Evolutionary conservation across 1,140 invertebrate genomes (phyloP), one percentile per base, ranked within the genome.

Genomic region (Drosophila ogumai): DNA sequence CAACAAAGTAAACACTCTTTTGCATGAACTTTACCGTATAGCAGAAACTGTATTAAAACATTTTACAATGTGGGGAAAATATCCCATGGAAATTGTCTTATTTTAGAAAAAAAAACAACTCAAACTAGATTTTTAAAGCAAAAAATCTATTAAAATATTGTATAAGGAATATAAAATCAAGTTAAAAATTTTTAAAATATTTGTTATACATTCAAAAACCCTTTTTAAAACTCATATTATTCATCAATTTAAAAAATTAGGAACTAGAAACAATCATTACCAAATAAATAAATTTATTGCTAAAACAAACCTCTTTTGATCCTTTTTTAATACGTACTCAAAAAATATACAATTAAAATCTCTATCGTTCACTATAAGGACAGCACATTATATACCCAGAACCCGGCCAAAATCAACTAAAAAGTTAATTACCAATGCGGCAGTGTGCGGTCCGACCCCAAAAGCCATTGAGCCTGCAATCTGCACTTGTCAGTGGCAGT

Each of bases 361-460:
- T 22, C 5, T 28, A 5, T 28, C 4, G 25, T 58, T 38, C 54
- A 41, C 19, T 10, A 15, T 38, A 54, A 0, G n/a, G 25, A 40
- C 25, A 22, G 6, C 1, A 58, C 8, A 61, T 34, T 4, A 13
- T 55, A 15, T n/a, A 58, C 28, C 17, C 15, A 25, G 34, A 38
- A 32, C 60, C 34, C 19, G 22, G 17, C 25, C 43, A 40, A 75
- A 69, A 75, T 19, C 63, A 75, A 44, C 75, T 63, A 58, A 75
- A 74, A 77, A 73, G 50, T 74, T 88, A 81, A 84, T 88, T 88
- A 57, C 32, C 76, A 71, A 25, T 36, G 32, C 38, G 19, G 13
- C n/a, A 64, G 44, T 15, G 43, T 34, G 60, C 34, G 44, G 28
- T 41, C 17, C 32, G 19, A 22, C 12, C 28, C 44, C 22, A n/a